Evolutionary conservation across 1,140 invertebrate species (phyloP).

Genomic region (Micrasema longulum): DNA sequence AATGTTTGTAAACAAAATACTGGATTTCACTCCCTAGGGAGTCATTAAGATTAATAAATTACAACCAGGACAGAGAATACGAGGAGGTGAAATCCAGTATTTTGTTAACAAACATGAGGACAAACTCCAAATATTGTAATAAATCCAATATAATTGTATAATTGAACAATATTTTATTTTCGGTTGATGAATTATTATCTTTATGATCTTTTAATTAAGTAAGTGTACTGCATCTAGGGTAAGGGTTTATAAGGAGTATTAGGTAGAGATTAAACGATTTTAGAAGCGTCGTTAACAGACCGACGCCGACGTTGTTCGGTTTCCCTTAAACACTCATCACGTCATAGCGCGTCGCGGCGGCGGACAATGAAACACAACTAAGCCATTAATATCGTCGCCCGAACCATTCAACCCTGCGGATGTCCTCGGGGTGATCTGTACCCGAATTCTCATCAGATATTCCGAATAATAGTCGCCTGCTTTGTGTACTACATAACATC

Average conservation of each 20-base stretch:
- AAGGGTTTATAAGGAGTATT: neutral
- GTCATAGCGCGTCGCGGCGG: conserved; percentile 40
- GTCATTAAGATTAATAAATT: too few relatives aligned
- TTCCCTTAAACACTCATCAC: neutral
- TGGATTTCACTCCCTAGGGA: too few relatives aligned
- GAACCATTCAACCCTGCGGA: conserved; percentile 18
- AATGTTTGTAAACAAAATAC: too few relatives aligned
- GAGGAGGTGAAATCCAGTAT: too few relatives aligned
- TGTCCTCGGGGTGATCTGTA: conserved; percentile 27
- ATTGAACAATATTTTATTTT: too few relatives aligned
- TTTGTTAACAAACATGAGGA: too few relatives aligned
- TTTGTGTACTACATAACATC: conserved; percentile 12
- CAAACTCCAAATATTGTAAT: too few relatives aligned
- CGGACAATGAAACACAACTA: conserved; percentile 54
- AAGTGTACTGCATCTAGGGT: too few relatives aligned
- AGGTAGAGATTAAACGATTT: conserved; percentile 23
- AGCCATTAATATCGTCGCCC: conserved; percentile 52
- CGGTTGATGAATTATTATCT: too few relatives aligned
- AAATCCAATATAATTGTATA: too few relatives aligned
- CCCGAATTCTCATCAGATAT: conserved; percentile 34
- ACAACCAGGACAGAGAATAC: too few relatives aligned
- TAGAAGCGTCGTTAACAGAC: neutral
- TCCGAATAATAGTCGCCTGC: conserved; percentile 19
- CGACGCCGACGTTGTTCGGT: conserved; percentile 11
- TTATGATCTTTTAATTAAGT: too few relatives aligned